phyloP scores from a whole-genome alignment of 1,140 invertebrate species.

The Homarus americanus region DNA sequence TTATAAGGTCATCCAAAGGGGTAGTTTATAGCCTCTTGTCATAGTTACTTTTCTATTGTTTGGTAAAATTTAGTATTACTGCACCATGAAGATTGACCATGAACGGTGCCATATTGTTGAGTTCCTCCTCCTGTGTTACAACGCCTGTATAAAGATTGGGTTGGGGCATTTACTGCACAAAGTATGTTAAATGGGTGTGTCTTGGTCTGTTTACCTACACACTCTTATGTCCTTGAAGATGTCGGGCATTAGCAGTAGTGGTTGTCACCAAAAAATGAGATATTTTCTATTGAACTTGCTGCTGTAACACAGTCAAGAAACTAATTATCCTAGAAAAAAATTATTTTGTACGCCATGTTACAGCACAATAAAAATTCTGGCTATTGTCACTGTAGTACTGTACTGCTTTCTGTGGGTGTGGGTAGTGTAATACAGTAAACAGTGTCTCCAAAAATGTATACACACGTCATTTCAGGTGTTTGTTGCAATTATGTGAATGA shows the following conservation, averaged over 20 bases:
- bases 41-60: not conserved
- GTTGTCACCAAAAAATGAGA: not conserved
- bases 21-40: too few relatives aligned
- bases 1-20: too few relatives aligned
- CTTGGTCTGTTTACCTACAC: not conserved
- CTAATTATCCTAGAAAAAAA: not conserved
- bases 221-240: not conserved
- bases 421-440: too few relatives aligned
- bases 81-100: not conserved
- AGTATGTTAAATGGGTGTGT: not conserved
- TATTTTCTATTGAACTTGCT: not conserved
- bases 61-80: not conserved
- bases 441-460: too few relatives aligned
- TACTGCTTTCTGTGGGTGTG: not conserved
- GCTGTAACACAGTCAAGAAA: conserved; percentile 1
- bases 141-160: not conserved
- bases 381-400: not conserved
- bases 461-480: too few relatives aligned
- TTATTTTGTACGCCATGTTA: not conserved
- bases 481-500: too few relatives aligned
- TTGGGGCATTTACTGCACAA: conserved; percentile 3
- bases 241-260: conserved; percentile 3
- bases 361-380: not conserved
- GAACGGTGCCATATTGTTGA: not conserved
- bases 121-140: not conserved